phyloP scores from a whole-genome alignment of 2,113 vertebrate genomes.

The Clinocottus analis region DNA sequence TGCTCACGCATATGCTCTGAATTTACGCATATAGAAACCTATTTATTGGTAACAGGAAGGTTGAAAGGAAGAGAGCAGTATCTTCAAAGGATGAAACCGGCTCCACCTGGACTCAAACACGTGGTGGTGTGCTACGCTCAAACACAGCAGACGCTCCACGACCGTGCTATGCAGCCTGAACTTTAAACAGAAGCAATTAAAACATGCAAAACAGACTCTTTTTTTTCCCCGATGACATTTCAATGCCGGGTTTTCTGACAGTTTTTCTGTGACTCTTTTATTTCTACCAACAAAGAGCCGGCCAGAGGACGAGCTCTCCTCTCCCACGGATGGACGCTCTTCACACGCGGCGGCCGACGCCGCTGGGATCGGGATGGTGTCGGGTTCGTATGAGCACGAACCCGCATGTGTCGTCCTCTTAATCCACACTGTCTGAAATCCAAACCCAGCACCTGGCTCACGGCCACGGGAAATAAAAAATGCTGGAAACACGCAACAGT shows the following conservation, averaged over 20 bases:
- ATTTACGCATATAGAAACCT: no score
- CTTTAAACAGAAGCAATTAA: background rate
- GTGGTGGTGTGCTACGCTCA: background rate
- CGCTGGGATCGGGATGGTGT: background rate
- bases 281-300: slow-evolving; percentile 31
- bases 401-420: background rate
- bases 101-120: background rate
- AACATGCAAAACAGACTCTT: background rate
- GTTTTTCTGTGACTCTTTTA: slow-evolving; percentile 7
- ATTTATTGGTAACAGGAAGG: no score
- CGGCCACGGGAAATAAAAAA: background rate
- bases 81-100: no score
- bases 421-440: slow-evolving; percentile 13
- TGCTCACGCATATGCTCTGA: no score
- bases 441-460: slow-evolving; percentile 21
- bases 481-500: background rate
- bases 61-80: no score
- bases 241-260: background rate
- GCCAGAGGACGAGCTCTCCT: slow-evolving; percentile 43
- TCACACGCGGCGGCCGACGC: slow-evolving; percentile 28
- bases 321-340: slow-evolving; percentile 55
- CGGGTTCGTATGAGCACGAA: background rate
- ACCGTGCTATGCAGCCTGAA: background rate
- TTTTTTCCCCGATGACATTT: slow-evolving; percentile 26
- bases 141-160: background rate